Conservation (phyloP, 2,797 vertebrate genomes). For the Loriculus beryllinus region DNA sequence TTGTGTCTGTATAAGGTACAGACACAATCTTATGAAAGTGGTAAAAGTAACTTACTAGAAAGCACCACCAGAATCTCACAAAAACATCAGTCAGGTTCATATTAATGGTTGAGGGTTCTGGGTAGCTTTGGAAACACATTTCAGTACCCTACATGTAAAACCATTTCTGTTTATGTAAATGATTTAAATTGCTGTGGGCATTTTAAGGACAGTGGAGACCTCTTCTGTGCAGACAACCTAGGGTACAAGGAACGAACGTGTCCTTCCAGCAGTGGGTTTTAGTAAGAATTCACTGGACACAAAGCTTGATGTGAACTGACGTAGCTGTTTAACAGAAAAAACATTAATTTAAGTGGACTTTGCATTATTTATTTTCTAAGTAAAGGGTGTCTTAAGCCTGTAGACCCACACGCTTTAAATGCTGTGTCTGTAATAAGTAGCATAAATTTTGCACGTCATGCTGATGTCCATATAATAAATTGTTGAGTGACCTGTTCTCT, state of each 20-base stretch:
- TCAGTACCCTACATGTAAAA: slow-evolving; percentile 44
- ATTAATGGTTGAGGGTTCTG: slow-evolving; percentile 46
- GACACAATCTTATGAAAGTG: neutral
- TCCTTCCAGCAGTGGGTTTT: slow-evolving; percentile 25
- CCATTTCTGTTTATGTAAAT: slow-evolving; percentile 54
- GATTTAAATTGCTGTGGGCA: slow-evolving; percentile 61
- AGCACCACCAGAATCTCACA: slow-evolving; percentile 17
- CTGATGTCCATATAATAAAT: slow-evolving; percentile 48
- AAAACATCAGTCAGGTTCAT: slow-evolving; percentile 8
- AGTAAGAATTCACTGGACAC: slow-evolving; percentile 39
- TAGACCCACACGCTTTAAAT: neutral
- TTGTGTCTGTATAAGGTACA: slow-evolving; percentile 11
- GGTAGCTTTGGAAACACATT: slow-evolving; percentile 32
- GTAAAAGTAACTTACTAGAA: slow-evolving; percentile 24
- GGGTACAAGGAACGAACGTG: neutral
- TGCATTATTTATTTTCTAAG: slow-evolving; percentile 47
- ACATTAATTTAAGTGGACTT: slow-evolving; percentile 28
- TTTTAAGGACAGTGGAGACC: slow-evolving; percentile 40
- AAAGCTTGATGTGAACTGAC: slow-evolving; percentile 45
- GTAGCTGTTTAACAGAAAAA: slow-evolving; percentile 52
- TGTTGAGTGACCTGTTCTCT: slow-evolving; percentile 43
- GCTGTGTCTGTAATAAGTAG: slow-evolving; percentile 9
- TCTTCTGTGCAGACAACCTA: slow-evolving; percentile 8
- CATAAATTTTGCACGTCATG: slow-evolving; percentile 12
- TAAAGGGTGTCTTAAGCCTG: neutral